Conservation (phyloP, 2,888 invertebrate species). For the Ophion ellenae region DNA sequence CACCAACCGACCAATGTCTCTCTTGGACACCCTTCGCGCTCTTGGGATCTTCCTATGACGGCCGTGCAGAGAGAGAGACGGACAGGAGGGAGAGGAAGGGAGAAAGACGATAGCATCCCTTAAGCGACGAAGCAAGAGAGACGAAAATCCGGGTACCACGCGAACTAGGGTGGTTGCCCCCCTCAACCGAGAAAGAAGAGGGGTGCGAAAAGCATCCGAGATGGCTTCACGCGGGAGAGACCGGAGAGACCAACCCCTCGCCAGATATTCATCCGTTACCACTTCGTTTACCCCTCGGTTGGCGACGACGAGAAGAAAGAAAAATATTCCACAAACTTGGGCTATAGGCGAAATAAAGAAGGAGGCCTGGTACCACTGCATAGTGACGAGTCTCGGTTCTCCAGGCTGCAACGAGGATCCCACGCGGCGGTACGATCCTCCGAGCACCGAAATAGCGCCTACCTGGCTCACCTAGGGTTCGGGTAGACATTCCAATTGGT, state of each 20-base stretch:
- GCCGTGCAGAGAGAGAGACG: background rate
- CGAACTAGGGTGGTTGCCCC: conserved; percentile 73
- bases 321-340: background rate
- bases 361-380: background rate
- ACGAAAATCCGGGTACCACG: conserved; percentile 68
- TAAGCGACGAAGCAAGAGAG: conserved; percentile 35
- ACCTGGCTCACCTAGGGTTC: background rate
- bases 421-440: background rate
- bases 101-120: conserved; percentile 5
- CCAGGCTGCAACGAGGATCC: background rate
- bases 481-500: background rate
- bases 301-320: background rate
- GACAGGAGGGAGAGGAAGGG: background rate
- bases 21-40: conserved; percentile 38
- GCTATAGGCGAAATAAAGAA: background rate
- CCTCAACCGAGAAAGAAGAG: conserved; percentile 69
- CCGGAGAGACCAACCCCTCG: conserved; percentile 64
- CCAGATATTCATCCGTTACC: conserved; percentile 60
- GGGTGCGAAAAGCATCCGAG: conserved; percentile 65
- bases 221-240: conserved; percentile 45
- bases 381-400: background rate
- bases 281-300: conserved; percentile 24
- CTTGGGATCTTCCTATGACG: conserved; percentile 8
- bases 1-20: conserved; percentile 66
- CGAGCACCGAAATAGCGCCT: background rate